A percentile compares a stretch with the other conserved stretches of the same genome.
Conservation (phyloP, 2,797 vertebrate species). For the Distichodus sexfasciatus region DNA sequence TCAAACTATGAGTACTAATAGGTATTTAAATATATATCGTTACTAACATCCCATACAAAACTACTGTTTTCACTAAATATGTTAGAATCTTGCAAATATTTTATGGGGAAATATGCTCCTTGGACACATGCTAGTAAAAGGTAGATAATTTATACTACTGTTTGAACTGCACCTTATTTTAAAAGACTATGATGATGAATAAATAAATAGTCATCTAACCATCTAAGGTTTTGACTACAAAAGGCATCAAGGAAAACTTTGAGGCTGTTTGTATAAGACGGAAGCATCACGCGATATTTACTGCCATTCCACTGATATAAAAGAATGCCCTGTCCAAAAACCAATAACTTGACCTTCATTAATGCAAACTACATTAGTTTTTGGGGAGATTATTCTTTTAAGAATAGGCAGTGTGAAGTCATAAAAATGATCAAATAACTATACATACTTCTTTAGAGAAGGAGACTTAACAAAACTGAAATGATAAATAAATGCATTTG, state of each 20-base stretch:
- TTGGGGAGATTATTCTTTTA: too few species aligned
- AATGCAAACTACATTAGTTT: not conserved
- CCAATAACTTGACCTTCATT: not conserved
- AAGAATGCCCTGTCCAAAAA: too few species aligned
- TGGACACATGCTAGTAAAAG: conserved; percentile 54
- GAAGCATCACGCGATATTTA: too few species aligned
- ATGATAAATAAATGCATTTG: conserved; percentile 5
- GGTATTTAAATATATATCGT: conserved; percentile 26
- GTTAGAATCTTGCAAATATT: conserved; percentile 53
- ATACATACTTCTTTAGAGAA: too few species aligned
- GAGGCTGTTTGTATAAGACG: too few species aligned
- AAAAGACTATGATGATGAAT: not conserved
- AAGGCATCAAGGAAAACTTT: conserved; percentile 9
- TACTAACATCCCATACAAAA: conserved; percentile 63
- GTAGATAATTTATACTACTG: conserved; percentile 8
- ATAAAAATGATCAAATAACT: conserved; percentile 11
- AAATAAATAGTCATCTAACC: conserved; percentile 6
- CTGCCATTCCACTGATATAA: too few species aligned
- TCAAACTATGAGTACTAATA: conserved; percentile 26
- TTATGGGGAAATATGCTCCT: conserved; percentile 52
- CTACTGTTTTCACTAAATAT: conserved; percentile 70
- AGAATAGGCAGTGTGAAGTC: not conserved
- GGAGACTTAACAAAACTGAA: too few species aligned
- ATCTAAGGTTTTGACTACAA: conserved; percentile 13
- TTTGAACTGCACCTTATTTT: conserved; percentile 16